Base-by-base conservation (phyloP, 2,888 invertebrate genomes). In the Erynnis tages region DNA sequence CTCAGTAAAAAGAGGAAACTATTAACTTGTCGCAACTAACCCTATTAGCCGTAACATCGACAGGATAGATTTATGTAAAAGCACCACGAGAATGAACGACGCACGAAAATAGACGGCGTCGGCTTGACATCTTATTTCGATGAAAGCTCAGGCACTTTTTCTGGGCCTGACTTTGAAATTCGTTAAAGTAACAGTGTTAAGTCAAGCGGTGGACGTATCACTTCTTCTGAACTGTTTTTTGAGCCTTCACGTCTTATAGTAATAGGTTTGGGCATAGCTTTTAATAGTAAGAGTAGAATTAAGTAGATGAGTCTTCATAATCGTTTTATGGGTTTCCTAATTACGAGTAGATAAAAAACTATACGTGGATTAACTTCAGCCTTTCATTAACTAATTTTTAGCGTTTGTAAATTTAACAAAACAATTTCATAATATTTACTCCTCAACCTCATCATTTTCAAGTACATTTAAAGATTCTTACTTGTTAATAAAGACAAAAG, bases 1-100 rank as follows among this genome's bases (percentile, higher is more conserved):
- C 54, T 35, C 46, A 52, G 54, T 60, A 60, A 63, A 60, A 67
- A 74, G 71, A 79, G 85, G 84, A 87, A 85, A 79, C 84, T 78
- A 86, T 87, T 82, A 87, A 86, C 70, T 80, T 85, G 85, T 87
- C 87, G 72, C 68, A 74, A 67, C 62, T 65, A 67, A 65, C 62
- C 66, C 76, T 77, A 80, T 83, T 76, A 79, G 69, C 65, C 70
- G 73, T 71, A 68, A 69, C 74, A 75, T 76, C 73, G 76, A 76
- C 71, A 67, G 73, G 77, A 80, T 72, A 73, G 77, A 85, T 84
- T 84, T 79, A 84, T 58, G 50, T 54, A 13, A 11, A 29, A 14
- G 43, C 35, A 44, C 34, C 21, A 16, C 21, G 37, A 32, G 23
- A 37, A 13, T 17, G n/a, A n/a, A n/a, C 43, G 52, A 30, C 37